Evolutionary conservation across 2,113 vertebrate genomes (phyloP), one percentile per base, ranked within the genome.

Genomic region (Periophthalmodon schlosseri): DNA sequence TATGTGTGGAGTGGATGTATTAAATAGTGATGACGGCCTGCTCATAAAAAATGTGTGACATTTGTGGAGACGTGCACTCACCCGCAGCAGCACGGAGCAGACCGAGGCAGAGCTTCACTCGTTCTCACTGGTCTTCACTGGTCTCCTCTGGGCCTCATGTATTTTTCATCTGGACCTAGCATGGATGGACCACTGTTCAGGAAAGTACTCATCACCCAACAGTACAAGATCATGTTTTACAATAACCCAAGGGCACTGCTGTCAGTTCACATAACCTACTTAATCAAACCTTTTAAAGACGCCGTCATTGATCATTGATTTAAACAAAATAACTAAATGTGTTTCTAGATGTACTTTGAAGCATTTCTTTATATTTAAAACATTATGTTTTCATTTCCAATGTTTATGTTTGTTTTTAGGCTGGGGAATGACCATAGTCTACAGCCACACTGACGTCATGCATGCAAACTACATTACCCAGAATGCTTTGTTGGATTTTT

Each of bases 381-480:
- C 12, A 16, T 50, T 15, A 16, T 49, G 46, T 14, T 49, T 49
- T 11, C 47, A 2, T 50, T 50, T 16, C 15, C 47, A 50, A 2
- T 11, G 47, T 50, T 16, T 5, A 50, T 20, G 16, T 20, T 52
- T 52, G 28, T 36, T 34, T 63, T 15, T 23, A 46, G 12, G 39
- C 36, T 67, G 13, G 12, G n/a, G 4, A 6, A 69, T 69, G 69
- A 69, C 58, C 11, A 15, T 16, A 71, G 4, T 66, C 49, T 33
- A 47, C 10, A 12, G 20, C 58, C 11, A 68, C 49, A 54, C 36
- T 75, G 77, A 87, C 72, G 74, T 78, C 39, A 61, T n/a, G 10
- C 0, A 63, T 44, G 10, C 18, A 0, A 20, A 93, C 94, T 93
- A 88, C 93, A 91, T 64, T 4, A 80, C 91, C 94, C 93, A 88